phyloP scores from a whole-genome alignment of 2,888 invertebrate genomes.

The Lycia hirtaria region DNA sequence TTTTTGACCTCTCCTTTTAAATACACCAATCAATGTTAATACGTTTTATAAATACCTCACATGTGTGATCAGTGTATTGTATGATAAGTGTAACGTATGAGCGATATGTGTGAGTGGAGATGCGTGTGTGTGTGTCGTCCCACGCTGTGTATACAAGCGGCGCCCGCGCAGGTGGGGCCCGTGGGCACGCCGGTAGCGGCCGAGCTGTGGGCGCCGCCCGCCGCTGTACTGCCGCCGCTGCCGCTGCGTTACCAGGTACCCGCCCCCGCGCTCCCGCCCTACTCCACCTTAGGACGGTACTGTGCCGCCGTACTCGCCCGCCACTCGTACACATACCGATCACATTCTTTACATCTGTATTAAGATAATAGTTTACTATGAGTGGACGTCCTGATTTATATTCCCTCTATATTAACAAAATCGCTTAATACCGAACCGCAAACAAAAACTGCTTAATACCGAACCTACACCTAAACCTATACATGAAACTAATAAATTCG shows the following conservation, averaged over 20 bases:
- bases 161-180: constrained; percentile 13
- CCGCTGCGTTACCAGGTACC: constrained; percentile 75
- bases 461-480: too few relatives aligned
- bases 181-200: constrained; percentile 52
- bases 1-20: too few relatives aligned
- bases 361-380: too few relatives aligned
- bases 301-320: not conserved
- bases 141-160: constrained; percentile 4
- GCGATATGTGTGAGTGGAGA: not conserved
- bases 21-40: too few relatives aligned
- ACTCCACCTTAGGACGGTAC: not conserved
- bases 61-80: not conserved
- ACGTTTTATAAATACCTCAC: not conserved
- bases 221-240: constrained; percentile 69
- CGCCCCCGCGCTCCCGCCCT: constrained; percentile 7
- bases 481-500: too few relatives aligned
- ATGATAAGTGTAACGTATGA: not conserved
- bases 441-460: too few relatives aligned
- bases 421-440: too few relatives aligned
- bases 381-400: too few relatives aligned
- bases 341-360: too few relatives aligned
- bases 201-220: constrained; percentile 64
- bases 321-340: not conserved
- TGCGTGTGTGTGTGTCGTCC: not conserved
- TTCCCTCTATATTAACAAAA: too few relatives aligned